Conservation (phyloP, 2,888 invertebrate genomes). For the Phortica okadai region DNA sequence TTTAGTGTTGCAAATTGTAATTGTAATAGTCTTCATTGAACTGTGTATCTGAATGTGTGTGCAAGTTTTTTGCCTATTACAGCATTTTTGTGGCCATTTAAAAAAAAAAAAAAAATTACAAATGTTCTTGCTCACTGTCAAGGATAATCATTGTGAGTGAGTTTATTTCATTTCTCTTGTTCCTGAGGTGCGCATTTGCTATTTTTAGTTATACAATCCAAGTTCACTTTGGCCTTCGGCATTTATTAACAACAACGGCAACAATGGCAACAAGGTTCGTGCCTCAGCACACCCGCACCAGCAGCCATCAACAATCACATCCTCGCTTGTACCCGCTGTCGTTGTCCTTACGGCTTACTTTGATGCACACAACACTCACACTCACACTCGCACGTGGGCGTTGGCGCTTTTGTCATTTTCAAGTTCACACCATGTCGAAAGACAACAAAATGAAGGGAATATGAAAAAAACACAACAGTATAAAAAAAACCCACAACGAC, state of each 20-base stretch:
- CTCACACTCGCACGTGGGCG: background rate
- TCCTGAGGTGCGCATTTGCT: constrained; percentile 1
- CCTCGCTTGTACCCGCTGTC: background rate
- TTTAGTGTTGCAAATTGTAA: no score
- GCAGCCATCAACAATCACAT: no score
- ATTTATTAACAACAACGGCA: constrained; percentile 28
- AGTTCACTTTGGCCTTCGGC: constrained; percentile 24
- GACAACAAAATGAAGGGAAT: constrained; percentile 1
- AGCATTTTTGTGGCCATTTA: background rate
- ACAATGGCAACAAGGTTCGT: background rate
- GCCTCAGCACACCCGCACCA: background rate
- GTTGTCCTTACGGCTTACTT: background rate
- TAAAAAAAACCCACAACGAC: background rate
- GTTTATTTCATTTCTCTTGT: background rate
- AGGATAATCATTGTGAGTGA: background rate
- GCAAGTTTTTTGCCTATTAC: background rate
- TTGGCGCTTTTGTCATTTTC: constrained; percentile 11
- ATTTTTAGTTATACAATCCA: constrained; percentile 22
- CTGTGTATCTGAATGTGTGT: no score
- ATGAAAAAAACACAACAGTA: background rate
- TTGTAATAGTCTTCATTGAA: background rate
- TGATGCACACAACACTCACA: background rate
- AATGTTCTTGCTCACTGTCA: background rate
- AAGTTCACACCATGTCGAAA: constrained; percentile 24
- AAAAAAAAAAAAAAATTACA: background rate